Evolutionary conservation across 2,888 invertebrate genomes (phyloP).

Genomic region (Hydroisotoma schaefferi): DNA sequence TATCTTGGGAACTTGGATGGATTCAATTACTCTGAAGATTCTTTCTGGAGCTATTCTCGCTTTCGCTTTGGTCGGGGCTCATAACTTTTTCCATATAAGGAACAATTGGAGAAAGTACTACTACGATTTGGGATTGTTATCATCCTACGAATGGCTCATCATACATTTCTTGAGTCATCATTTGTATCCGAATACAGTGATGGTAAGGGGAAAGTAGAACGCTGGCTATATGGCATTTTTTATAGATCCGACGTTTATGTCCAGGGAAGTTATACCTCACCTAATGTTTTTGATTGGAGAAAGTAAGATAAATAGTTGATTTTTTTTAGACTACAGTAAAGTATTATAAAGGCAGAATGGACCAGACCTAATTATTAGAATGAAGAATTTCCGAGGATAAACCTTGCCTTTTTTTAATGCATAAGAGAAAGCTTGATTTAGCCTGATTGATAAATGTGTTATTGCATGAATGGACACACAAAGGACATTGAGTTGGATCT

Average conservation of each 20-base stretch:
- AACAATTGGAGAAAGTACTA: constrained; percentile 49
- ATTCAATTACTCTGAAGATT: constrained; percentile 15
- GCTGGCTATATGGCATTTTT: background rate
- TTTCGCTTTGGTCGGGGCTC: constrained; percentile 39
- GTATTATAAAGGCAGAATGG: background rate
- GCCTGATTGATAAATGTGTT: no score
- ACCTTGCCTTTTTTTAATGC: no score
- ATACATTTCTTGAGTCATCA: constrained; percentile 50
- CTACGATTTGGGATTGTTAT: constrained; percentile 46
- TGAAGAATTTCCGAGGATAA: no score
- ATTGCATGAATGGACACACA: no score
- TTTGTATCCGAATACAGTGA: constrained; percentile 49
- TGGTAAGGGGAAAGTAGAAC: constrained; percentile 28
- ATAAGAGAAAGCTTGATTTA: no score
- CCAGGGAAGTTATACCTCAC: no score
- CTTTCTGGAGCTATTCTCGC: constrained; percentile 41
- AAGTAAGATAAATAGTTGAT: no score
- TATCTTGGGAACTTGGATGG: constrained; percentile 18
- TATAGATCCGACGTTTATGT: no score
- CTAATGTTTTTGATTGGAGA: no score
- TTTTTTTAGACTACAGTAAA: no score
- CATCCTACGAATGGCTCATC: constrained; percentile 49
- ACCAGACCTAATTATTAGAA: no score
- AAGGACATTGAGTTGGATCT: constrained; percentile 46
- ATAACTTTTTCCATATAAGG: constrained; percentile 49